Evolutionary conservation across 2,113 vertebrate species (phyloP).

Genomic region (Hippocampus barbouri): DNA sequence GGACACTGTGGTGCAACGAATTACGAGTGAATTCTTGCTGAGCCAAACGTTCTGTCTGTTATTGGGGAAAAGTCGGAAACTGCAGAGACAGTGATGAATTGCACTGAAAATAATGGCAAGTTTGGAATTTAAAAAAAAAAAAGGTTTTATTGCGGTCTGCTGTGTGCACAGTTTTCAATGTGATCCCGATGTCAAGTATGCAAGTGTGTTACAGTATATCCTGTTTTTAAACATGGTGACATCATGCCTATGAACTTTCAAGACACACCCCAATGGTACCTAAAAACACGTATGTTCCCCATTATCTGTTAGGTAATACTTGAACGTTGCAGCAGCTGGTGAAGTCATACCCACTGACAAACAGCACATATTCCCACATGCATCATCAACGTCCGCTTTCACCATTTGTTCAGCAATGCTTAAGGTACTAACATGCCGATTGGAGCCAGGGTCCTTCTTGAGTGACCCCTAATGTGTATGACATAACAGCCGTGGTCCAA

Average conservation of each 20-base stretch:
- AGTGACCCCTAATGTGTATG: slow-evolving; percentile 45
- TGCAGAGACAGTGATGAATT: neutral
- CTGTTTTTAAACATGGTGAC: slow-evolving; percentile 30
- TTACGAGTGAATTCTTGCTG: neutral
- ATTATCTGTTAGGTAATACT: slow-evolving; percentile 69
- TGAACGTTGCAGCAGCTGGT: slow-evolving; percentile 38
- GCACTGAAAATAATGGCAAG: neutral
- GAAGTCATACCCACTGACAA: slow-evolving; percentile 50
- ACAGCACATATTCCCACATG: slow-evolving; percentile 6
- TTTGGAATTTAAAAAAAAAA: neutral
- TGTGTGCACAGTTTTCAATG: neutral
- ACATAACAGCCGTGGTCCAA: slow-evolving; percentile 44
- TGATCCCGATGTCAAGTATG: neutral
- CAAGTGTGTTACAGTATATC: neutral
- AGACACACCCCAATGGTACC: slow-evolving; percentile 27
- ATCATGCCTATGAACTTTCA: slow-evolving; percentile 26
- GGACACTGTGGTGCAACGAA: no score
- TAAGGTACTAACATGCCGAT: slow-evolving; percentile 3
- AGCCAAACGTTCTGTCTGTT: neutral
- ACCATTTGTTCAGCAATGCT: slow-evolving; percentile 27
- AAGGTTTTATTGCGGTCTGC: neutral
- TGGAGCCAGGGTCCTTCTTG: slow-evolving; percentile 36
- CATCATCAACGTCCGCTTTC: slow-evolving; percentile 23
- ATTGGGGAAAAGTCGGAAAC: neutral
- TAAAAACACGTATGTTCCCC: slow-evolving; percentile 57